These are phyloP conservation scores for Asarcornis scutulata DNA, from an alignment of 2,113 vertebrate species.

Conservation along the genomic window DNA sequence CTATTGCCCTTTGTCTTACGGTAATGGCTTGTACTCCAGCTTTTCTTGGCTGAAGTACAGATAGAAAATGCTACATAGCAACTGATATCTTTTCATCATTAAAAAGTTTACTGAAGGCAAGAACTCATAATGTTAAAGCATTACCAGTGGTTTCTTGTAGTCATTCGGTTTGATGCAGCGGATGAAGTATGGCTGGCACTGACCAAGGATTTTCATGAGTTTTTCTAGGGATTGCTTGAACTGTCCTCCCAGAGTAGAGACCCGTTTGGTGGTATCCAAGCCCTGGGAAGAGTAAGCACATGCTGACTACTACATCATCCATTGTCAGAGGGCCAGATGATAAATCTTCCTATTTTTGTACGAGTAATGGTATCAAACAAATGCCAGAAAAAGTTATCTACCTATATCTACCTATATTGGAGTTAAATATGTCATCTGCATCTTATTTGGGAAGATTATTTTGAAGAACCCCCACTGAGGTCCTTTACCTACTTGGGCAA, in stretches of 20 bases:
- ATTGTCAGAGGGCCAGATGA: background rate
- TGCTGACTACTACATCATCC: background rate
- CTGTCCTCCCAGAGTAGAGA: constrained; percentile 87
- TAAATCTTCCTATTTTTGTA: background rate
- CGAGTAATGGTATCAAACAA: background rate
- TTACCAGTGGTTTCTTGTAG: constrained; percentile 94
- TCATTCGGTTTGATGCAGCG: constrained; percentile 98
- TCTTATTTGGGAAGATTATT: background rate
- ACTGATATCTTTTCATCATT: background rate
- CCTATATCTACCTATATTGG: background rate
- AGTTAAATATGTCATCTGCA: background rate
- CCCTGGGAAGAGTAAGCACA: constrained; percentile 65
- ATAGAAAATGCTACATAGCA: background rate
- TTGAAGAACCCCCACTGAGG: background rate
- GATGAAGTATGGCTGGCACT: constrained; percentile 93
- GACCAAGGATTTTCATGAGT: constrained; percentile 91
- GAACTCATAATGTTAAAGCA: background rate
- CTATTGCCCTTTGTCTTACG: background rate
- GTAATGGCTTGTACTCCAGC: background rate
- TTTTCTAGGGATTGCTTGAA: constrained; percentile 95
- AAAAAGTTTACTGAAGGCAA: background rate
- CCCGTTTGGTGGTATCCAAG: constrained; percentile 79
- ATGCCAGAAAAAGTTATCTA: background rate
- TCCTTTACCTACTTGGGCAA: background rate
- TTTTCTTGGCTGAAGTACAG: background rate